These are phyloP conservation scores for Pterocles gutturalis DNA, from an alignment of 2,113 vertebrate species.

Conservation along the genomic window DNA sequence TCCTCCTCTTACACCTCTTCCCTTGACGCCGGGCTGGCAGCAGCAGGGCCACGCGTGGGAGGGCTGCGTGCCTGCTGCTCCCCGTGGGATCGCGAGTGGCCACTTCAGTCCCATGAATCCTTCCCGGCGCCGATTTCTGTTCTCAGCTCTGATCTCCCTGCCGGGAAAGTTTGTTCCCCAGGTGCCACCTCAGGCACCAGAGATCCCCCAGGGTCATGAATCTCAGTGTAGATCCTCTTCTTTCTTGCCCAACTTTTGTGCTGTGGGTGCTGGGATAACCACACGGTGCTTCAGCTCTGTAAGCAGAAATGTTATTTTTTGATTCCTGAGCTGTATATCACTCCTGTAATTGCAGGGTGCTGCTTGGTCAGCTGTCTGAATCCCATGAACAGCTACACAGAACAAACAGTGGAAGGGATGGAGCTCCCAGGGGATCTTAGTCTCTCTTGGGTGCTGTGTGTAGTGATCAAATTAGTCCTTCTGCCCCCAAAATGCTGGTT, in stretches of 20 bases:
- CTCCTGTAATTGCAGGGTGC: not conserved
- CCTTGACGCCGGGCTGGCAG: not conserved
- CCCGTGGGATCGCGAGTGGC: rapidly evolving
- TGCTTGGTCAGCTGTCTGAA: not conserved
- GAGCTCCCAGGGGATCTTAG: not conserved
- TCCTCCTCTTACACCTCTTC: not conserved
- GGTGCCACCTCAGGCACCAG: not conserved
- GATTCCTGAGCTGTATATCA: rapidly evolving
- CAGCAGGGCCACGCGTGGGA: not conserved
- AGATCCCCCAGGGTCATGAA: rapidly evolving
- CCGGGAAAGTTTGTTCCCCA: not conserved
- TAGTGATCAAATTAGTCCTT: not conserved
- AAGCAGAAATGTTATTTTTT: not conserved
- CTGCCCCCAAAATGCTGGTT: not conserved
- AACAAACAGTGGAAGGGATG: not conserved
- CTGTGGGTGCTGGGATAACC: rapidly evolving
- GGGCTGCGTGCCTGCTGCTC: rapidly evolving
- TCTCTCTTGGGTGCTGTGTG: not conserved
- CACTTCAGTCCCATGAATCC: rapidly evolving
- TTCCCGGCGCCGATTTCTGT: not conserved
- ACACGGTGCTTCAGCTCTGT: rapidly evolving
- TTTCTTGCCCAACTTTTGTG: not conserved
- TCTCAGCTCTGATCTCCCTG: not conserved
- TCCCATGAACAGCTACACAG: rapidly evolving
- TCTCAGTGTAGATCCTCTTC: rapidly evolving